Percentiles rank a stretch among this genome's conserved stretches.
Evolutionary conservation across 2,888 invertebrate genomes (phyloP).

Genomic region (Myopa testacea): DNA sequence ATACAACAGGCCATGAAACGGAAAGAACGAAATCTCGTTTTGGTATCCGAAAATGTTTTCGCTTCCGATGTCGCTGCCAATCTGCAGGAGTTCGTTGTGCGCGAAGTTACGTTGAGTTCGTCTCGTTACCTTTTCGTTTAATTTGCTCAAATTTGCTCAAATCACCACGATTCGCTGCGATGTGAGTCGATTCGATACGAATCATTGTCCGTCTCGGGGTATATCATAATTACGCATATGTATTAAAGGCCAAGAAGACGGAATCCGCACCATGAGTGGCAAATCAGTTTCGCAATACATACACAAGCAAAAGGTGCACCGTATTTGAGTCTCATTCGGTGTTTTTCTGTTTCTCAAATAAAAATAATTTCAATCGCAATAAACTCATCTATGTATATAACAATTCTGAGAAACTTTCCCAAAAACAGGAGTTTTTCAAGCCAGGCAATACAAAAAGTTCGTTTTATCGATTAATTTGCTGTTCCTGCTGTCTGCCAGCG

Average conservation of each 20-base stretch:
- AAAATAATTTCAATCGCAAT: slow-evolving; percentile 11
- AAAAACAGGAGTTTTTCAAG: neutral
- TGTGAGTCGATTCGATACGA: slow-evolving; percentile 33
- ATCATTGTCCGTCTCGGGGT: slow-evolving; percentile 38
- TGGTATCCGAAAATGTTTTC: slow-evolving; percentile 29
- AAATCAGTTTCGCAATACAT: slow-evolving; percentile 67
- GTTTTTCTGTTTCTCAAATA: slow-evolving; percentile 24
- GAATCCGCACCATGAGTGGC: slow-evolving; percentile 49
- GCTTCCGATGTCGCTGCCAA: slow-evolving; percentile 38
- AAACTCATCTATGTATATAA: neutral
- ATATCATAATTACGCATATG: slow-evolving; percentile 58
- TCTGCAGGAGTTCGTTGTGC: slow-evolving; percentile 35
- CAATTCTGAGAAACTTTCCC: neutral
- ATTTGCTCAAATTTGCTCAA: slow-evolving; percentile 3
- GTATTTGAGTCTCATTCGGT: slow-evolving; percentile 41
- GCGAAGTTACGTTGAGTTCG: slow-evolving; percentile 15
- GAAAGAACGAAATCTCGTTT: neutral
- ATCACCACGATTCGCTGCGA: slow-evolving; percentile 30
- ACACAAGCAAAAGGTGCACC: slow-evolving; percentile 66
- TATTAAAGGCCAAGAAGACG: slow-evolving; percentile 48
- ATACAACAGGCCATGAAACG: slow-evolving; percentile 1
- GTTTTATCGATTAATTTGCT: slow-evolving; percentile 21
- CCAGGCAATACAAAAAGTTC: neutral
- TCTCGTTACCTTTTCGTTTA: neutral
- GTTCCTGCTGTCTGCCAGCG: neutral